Conservation (phyloP, 1,140 invertebrate genomes). For the Megalopta genalis region DNA sequence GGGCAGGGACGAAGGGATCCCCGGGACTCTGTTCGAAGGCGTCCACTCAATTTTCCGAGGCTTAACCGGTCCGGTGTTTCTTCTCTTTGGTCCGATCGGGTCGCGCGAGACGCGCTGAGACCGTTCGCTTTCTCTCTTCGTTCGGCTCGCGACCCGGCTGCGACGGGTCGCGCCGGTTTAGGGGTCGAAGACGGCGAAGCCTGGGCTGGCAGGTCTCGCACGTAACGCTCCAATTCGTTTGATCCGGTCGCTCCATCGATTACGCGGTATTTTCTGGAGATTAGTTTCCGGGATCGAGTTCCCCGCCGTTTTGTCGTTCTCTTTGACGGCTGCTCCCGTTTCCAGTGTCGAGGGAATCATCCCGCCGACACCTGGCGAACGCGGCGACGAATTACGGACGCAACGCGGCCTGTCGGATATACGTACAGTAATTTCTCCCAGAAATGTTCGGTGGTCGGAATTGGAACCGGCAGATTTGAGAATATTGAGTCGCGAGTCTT, state of each 20-base stretch:
- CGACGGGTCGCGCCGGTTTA: no score
- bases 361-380: background rate
- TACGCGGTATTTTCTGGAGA: conserved; percentile 32
- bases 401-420: background rate
- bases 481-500: no score
- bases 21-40: conserved; percentile 48
- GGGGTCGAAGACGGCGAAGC: no score
- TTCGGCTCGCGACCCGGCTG: background rate
- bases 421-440: no score
- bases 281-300: conserved; percentile 26
- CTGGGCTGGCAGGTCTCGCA: no score
- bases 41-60: conserved; percentile 77
- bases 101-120: conserved; percentile 55
- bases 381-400: background rate
- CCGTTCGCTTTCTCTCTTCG: conserved; percentile 33
- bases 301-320: background rate
- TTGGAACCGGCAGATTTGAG: no score
- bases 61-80: conserved; percentile 67
- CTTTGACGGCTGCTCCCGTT: background rate
- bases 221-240: conserved; percentile 34
- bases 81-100: conserved; percentile 41
- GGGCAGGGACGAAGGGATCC: background rate
- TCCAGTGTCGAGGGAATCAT: background rate
- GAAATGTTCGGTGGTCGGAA: no score
- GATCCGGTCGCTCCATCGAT: conserved; percentile 32